Conservation (phyloP, 2,113 vertebrate species). For the Poeciliopsis prolifica region DNA sequence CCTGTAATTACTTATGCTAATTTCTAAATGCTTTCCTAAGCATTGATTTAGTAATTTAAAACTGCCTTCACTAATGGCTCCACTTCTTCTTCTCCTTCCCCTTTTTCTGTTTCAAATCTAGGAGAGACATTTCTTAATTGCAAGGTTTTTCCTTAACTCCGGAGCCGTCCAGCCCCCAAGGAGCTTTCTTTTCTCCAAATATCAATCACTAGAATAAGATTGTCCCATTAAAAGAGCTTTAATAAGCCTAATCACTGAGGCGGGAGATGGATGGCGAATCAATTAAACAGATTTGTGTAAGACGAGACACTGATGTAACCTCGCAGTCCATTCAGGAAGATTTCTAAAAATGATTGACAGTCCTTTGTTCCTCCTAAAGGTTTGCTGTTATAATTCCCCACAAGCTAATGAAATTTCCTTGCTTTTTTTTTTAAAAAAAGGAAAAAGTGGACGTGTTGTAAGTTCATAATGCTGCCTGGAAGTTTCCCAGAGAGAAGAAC, state of each 20-base stretch:
- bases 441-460: not conserved
- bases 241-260: constrained; percentile 79
- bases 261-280: constrained; percentile 70
- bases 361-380: constrained; percentile 36
- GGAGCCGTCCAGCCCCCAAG: constrained; percentile 45
- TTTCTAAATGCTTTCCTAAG: constrained; percentile 52
- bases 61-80: constrained; percentile 39
- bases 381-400: not conserved
- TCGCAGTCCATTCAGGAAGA: constrained; percentile 50
- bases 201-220: constrained; percentile 79
- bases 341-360: constrained; percentile 64
- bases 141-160: constrained; percentile 54
- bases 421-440: not conserved
- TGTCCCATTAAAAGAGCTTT: constrained; percentile 76
- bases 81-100: constrained; percentile 10
- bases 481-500: constrained; percentile 3
- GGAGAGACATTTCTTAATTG: constrained; percentile 61
- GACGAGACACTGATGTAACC: constrained; percentile 58
- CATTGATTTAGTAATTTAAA: constrained; percentile 56
- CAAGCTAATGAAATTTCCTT: constrained; percentile 11
- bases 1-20: constrained; percentile 47
- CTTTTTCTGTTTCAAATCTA: constrained; percentile 29
- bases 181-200: constrained; percentile 69
- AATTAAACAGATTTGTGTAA: constrained; percentile 75
- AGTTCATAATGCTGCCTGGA: not conserved